Conservation (phyloP, 1,140 invertebrate species). For the Heliconius nattereri region DNA sequence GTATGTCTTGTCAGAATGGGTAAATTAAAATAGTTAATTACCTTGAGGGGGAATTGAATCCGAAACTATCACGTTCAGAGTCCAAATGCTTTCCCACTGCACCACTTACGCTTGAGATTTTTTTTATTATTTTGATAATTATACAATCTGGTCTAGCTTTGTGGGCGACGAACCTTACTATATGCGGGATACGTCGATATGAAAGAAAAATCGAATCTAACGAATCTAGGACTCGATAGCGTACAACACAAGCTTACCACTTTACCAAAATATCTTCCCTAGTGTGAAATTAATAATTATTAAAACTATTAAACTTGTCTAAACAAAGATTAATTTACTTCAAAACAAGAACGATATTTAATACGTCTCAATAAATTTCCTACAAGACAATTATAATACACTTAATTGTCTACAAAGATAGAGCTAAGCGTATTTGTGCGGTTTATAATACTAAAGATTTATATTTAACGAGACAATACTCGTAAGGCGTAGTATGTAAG, state of each 20-base stretch:
- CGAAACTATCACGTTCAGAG: not conserved
- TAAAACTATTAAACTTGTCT: not conserved
- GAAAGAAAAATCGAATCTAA: too few relatives aligned
- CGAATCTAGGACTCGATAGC: not conserved
- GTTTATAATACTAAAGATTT: constrained; percentile 6
- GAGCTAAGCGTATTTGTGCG: constrained; percentile 4
- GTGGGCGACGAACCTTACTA: too few relatives aligned
- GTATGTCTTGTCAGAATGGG: too few relatives aligned
- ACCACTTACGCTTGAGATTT: too few relatives aligned
- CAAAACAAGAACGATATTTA: not conserved
- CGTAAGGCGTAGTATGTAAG: not conserved
- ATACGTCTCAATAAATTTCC: constrained; percentile 9
- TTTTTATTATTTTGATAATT: too few relatives aligned
- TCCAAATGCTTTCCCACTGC: too few relatives aligned
- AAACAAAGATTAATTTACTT: constrained; percentile 4
- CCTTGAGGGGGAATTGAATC: not conserved
- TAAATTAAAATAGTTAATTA: too few relatives aligned
- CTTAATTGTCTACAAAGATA: not conserved
- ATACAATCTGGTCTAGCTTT: too few relatives aligned
- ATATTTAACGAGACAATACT: constrained; percentile 8
- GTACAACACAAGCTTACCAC: not conserved
- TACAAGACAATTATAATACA: constrained; percentile 5
- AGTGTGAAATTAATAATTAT: not conserved
- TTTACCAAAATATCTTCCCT: not conserved
- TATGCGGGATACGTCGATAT: too few relatives aligned